Evolutionary conservation across 2,888 invertebrate genomes (phyloP).

Genomic region (Cerastis rubricosa): DNA sequence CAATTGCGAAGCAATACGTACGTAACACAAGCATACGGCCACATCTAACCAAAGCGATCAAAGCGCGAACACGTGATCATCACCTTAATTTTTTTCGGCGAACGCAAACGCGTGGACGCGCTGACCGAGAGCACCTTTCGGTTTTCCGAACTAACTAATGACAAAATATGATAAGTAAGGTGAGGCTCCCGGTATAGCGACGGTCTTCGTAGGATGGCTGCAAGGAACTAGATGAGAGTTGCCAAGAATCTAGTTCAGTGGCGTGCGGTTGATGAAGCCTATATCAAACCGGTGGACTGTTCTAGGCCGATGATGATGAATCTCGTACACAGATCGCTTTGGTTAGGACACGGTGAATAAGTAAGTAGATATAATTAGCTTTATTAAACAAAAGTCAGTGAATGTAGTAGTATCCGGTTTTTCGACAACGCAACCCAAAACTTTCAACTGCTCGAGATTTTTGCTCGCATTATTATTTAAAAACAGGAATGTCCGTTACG

Average conservation of each 20-base stretch:
- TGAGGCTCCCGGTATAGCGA: no score
- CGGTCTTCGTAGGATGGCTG: no score
- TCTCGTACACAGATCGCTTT: neutral
- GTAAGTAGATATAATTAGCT: conserved; percentile 49
- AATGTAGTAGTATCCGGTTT: conserved; percentile 66
- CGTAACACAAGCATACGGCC: conserved; percentile 6
- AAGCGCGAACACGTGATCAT: neutral
- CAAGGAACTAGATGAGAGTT: no score
- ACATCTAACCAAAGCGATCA: neutral
- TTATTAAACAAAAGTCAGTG: conserved; percentile 64
- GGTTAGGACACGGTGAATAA: conserved; percentile 8
- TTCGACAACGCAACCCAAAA: conserved; percentile 58
- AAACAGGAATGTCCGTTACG: conserved; percentile 70
- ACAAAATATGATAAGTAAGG: neutral
- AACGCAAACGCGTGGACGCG: neutral
- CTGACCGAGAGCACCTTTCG: neutral
- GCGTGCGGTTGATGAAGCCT: no score
- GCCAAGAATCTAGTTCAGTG: no score
- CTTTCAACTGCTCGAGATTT: conserved; percentile 70
- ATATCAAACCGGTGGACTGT: no score
- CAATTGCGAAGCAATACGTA: conserved; percentile 9
- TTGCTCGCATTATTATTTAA: conserved; percentile 60
- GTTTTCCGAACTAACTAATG: neutral
- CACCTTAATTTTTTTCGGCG: neutral
- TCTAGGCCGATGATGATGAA: no score